Evolutionary conservation across 35 echinoderm and acorn worm species (phyloP), one percentile per base, ranked within the genome.

Genomic region (Stichopus chloronotus): DNA sequence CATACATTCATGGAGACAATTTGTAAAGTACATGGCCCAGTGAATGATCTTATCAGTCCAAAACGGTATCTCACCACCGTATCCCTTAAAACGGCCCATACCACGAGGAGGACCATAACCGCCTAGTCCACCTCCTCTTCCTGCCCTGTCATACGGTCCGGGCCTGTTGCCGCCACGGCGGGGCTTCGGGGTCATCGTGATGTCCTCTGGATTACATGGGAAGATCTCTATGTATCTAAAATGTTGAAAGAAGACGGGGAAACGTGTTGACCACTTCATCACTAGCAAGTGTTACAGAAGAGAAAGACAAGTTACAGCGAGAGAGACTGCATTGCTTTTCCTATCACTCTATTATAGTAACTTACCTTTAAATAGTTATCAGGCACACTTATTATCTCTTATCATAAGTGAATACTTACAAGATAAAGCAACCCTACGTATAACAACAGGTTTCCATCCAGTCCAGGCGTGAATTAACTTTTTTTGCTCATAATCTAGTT

Each of bases 221-320:
- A 99, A 99, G 84, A 99, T 95, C 81, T 99, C 97, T 17, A 99
- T 96, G 77, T 99, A 99, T 82, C 97, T 99, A 81, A 43, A 79
- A 9, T 6, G 23, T 59, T 12, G 60, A 91, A 52, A 72, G 52
- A 58, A 57, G 55, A 87, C 14, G 22, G 81, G 7, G 56, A 76
- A 7, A 25, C 91, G 24, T 65, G 56, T 58, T 25, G 30, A 43
- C 30, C 30, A 43, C 30, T 61, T 61, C 59, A 61, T 61, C 14
- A 8, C 14, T 61, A 61, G 59, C 8, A 61, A 61, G 14, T 8
- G 14, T 61, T 61, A 61, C 59, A 61, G 14, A 14, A 61, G 59
- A 61, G 59, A 61, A 61, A 14, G 14, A 61, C 30, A 43, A 43
- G 30, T 43, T 43, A 43, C 30, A 43, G 30, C 0, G 30, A 43